Percentiles rank a stretch among this genome's conserved stretches.
Conservation (phyloP, 1,140 invertebrate species). For the Rhopalosiphum padi region DNA sequence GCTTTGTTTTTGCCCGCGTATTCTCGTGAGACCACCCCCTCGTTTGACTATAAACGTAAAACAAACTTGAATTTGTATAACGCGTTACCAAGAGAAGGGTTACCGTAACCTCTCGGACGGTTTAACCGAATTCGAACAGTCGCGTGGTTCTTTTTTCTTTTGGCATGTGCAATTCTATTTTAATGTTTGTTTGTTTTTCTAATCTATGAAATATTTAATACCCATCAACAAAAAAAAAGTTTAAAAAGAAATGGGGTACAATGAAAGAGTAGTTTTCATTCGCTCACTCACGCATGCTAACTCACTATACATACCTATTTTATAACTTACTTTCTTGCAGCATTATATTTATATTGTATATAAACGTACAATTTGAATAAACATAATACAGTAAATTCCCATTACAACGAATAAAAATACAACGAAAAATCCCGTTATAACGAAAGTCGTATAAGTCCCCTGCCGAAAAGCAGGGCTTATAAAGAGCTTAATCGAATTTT, state of each 20-base stretch:
- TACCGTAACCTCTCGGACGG: neutral
- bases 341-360: neutral
- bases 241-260: neutral
- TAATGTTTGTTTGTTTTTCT: neutral
- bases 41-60: slow-evolving; percentile 44
- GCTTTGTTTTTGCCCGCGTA: slow-evolving; percentile 38
- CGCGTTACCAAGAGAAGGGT: neutral
- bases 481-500: too few species aligned
- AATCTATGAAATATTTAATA: neutral
- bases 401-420: too few species aligned
- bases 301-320: neutral
- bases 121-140: neutral
- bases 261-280: neutral
- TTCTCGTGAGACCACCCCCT: slow-evolving; percentile 36
- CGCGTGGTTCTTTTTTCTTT: neutral
- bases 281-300: too few species aligned
- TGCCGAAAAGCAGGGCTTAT: too few species aligned
- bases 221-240: neutral
- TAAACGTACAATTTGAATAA: too few species aligned
- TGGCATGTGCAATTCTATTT: neutral
- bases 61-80: slow-evolving; percentile 34
- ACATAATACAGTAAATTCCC: too few species aligned
- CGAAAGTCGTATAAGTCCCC: too few species aligned
- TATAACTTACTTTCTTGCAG: neutral
- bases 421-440: too few species aligned